Evolutionary conservation across 2,888 invertebrate genomes (phyloP).

Genomic region (Cerastis leucographa): DNA sequence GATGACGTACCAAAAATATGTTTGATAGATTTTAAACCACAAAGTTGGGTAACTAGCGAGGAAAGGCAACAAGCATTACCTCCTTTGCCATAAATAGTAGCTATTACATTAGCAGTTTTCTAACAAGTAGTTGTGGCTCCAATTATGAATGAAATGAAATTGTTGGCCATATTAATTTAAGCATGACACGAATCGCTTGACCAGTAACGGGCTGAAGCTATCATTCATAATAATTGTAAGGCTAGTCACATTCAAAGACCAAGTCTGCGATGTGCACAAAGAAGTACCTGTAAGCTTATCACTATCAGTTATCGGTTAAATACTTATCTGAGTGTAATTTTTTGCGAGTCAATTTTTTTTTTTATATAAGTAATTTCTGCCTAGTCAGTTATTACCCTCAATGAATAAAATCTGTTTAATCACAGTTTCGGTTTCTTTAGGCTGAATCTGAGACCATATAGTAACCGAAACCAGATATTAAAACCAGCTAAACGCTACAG

Average conservation of each 20-base stretch:
- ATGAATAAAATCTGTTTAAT: background rate
- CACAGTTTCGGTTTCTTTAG: background rate
- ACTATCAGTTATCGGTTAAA: background rate
- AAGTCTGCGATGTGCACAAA: background rate
- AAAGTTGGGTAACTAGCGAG: background rate
- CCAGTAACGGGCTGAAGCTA: constrained; percentile 14
- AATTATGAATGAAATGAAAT: constrained; percentile 41
- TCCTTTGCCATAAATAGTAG: background rate
- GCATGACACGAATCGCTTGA: constrained; percentile 11
- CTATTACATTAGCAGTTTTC: constrained; percentile 1
- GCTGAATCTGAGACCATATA: background rate
- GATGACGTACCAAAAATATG: no score
- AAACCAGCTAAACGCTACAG: background rate
- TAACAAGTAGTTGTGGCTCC: constrained; percentile 5
- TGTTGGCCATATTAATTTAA: constrained; percentile 14
- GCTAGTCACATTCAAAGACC: constrained; percentile 17
- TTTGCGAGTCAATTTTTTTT: background rate
- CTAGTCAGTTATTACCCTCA: background rate
- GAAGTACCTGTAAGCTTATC: background rate
- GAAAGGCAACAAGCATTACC: background rate
- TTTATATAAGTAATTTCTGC: background rate
- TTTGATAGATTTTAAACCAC: no score
- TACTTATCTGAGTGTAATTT: background rate
- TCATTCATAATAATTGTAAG: constrained; percentile 4
- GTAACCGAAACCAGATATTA: background rate